Conservation (phyloP, 2,113 vertebrate species). For the Lamprotornis superbus region DNA sequence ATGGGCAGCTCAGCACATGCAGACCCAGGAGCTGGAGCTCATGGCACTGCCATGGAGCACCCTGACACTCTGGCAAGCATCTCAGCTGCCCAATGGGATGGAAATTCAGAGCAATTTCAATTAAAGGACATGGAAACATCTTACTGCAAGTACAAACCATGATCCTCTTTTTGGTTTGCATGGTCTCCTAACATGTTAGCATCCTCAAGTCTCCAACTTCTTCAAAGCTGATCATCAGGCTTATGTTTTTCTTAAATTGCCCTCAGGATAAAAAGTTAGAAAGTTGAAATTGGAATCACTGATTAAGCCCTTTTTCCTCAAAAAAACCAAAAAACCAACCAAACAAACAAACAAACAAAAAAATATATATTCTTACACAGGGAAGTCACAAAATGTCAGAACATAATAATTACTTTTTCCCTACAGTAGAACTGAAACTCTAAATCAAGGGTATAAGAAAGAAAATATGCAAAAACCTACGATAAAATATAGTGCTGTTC, state of each 20-base stretch:
- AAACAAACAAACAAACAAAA: background rate
- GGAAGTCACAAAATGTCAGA: background rate
- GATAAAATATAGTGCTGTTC: background rate
- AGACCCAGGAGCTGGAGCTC: background rate
- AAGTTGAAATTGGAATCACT: background rate
- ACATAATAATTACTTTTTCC: background rate
- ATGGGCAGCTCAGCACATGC: rapidly evolving
- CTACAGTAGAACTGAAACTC: background rate
- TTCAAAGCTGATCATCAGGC: background rate
- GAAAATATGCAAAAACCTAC: background rate
- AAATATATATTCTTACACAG: background rate
- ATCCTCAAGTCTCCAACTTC: background rate
- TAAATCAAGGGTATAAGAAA: background rate
- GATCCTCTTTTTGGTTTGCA: background rate
- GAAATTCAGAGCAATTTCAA: background rate
- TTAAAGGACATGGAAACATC: background rate
- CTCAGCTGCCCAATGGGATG: rapidly evolving
- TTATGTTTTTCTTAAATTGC: background rate
- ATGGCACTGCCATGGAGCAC: background rate
- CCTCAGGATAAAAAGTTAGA: background rate
- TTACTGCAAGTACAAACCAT: background rate
- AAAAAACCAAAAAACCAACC: background rate
- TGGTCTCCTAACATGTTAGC: background rate
- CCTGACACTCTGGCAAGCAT: background rate
- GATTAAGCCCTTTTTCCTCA: background rate